Percentiles rank a stretch among this genome's conserved stretches.
Evolutionary conservation across 2,888 invertebrate genomes (phyloP).

Genomic region (Drosophila putrida): DNA sequence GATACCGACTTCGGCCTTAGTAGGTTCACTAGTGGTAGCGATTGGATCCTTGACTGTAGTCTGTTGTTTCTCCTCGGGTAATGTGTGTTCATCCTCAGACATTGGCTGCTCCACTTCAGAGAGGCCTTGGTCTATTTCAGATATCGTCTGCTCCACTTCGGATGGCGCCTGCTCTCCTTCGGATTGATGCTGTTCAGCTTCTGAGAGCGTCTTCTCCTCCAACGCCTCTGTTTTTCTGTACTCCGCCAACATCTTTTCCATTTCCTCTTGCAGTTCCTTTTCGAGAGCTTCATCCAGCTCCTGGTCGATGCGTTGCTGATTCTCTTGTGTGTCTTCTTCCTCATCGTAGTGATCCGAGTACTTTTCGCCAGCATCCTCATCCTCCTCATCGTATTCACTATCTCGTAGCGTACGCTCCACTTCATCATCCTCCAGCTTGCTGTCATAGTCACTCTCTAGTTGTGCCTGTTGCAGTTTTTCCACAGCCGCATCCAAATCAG

Average conservation of each 20-base stretch:
- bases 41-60: constrained; percentile 28
- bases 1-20: constrained; percentile 59
- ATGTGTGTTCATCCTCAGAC: constrained; percentile 28
- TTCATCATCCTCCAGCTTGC: constrained; percentile 72
- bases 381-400: constrained; percentile 74
- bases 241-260: constrained; percentile 70
- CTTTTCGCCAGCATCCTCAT: constrained; percentile 60
- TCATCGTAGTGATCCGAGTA: constrained; percentile 65
- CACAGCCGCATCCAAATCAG: constrained; percentile 80
- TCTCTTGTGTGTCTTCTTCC: constrained; percentile 49
- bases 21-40: constrained; percentile 56
- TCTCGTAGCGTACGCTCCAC: constrained; percentile 75
- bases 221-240: constrained; percentile 48
- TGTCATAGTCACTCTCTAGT: constrained; percentile 65
- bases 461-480: constrained; percentile 70
- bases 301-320: constrained; percentile 56
- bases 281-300: constrained; percentile 71
- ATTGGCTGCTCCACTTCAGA: constrained; percentile 29
- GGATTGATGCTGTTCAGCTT: constrained; percentile 13
- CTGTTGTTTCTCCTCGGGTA: constrained; percentile 26
- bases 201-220: constrained; percentile 37
- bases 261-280: constrained; percentile 70
- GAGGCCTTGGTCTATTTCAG: constrained; percentile 34
- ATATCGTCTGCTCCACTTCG: constrained; percentile 18
- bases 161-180: constrained; percentile 44